phyloP scores from a whole-genome alignment of 2,888 invertebrate genomes.

The Drosophila nigricruria region DNA sequence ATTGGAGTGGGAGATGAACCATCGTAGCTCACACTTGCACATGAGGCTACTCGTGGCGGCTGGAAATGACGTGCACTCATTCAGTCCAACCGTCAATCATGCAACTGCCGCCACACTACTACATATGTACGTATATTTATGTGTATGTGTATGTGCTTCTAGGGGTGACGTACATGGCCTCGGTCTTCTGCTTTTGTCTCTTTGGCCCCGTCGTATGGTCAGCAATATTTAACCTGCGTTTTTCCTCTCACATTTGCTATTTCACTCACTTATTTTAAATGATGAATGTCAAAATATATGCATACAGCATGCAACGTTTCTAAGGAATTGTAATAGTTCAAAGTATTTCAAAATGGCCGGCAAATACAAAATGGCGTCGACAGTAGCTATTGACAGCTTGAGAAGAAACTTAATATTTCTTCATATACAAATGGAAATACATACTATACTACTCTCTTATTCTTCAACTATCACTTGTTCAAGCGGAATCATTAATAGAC shows the following conservation, averaged over 20 bases:
- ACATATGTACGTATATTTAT: not conserved
- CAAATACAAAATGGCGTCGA: conserved; percentile 45
- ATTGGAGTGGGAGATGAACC: conserved; percentile 46
- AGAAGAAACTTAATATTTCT: not conserved
- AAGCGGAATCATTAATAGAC: conserved; percentile 6
- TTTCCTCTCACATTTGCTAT: conserved; percentile 4
- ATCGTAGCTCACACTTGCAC: conserved; percentile 10
- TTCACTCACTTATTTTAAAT: conserved; percentile 33
- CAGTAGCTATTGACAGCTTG: not conserved
- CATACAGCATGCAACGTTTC: not conserved
- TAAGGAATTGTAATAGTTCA: conserved; percentile 13
- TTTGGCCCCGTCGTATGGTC: not conserved
- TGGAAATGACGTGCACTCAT: conserved; percentile 58
- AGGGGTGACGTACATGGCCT: conserved; percentile 13
- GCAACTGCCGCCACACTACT: conserved; percentile 16
- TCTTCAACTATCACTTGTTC: not conserved
- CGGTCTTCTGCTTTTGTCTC: conserved; percentile 21
- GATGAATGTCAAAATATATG: conserved; percentile 22
- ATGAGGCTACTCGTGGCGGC: conserved; percentile 9
- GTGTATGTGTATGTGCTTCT: conserved; percentile 4
- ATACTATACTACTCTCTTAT: not conserved
- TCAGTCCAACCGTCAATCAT: conserved; percentile 60
- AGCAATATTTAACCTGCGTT: conserved; percentile 30
- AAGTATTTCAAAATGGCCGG: conserved; percentile 41
- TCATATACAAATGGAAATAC: not conserved